Conservation (phyloP, 2,113 vertebrate genomes). For the Hyaena hyaena region DNA sequence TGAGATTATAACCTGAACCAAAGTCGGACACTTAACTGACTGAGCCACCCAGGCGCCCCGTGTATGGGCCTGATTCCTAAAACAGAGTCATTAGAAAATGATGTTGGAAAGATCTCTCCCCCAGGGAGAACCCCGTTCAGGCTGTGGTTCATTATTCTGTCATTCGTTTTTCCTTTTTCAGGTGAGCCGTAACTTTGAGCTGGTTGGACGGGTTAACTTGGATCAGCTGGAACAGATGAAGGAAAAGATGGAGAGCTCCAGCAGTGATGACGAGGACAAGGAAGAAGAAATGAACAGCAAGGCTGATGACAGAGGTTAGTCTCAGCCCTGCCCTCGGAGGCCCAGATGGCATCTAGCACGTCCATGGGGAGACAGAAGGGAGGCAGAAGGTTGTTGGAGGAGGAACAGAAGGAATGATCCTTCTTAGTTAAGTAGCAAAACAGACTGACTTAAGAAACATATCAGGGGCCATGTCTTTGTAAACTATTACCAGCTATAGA, state of each 20-base stretch:
- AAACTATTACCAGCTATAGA: constrained; percentile 35
- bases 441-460: constrained; percentile 41
- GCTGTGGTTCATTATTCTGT: not conserved
- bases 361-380: constrained; percentile 58
- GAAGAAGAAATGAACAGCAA: constrained; percentile 87
- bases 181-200: constrained; percentile 98
- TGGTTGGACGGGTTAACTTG: constrained; percentile 97
- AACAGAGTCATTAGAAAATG: not conserved
- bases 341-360: constrained; percentile 53
- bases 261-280: constrained; percentile 92
- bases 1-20: no score
- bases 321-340: constrained; percentile 16
- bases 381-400: constrained; percentile 55
- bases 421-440: constrained; percentile 73
- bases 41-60: no score
- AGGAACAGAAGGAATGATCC: constrained; percentile 65
- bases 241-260: constrained; percentile 90
- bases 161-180: constrained; percentile 77
- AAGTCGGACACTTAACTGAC: no score
- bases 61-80: not conserved
- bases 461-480: constrained; percentile 40
- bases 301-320: constrained; percentile 87
- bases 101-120: not conserved
- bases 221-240: constrained; percentile 97
- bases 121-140: fast-evolving